Percentiles rank a stretch among this genome's conserved stretches.
Conservation (phyloP, 2,888 invertebrate species). For the Agrochola circellaris region DNA sequence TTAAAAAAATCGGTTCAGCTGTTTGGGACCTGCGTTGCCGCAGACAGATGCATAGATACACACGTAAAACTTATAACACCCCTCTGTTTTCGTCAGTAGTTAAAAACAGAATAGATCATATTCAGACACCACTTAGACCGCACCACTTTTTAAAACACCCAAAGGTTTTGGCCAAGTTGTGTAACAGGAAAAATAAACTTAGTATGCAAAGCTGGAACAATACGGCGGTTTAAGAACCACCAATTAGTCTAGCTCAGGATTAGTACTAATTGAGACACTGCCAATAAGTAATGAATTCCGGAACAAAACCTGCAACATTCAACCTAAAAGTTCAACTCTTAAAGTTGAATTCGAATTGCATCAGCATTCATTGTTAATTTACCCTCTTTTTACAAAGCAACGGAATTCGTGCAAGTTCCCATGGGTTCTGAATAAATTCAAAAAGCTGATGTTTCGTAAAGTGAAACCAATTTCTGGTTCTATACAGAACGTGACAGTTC, state of each 20-base stretch:
- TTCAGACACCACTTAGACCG: neutral
- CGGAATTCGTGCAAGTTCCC: slow-evolving; percentile 51
- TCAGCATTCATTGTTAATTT: slow-evolving; percentile 34
- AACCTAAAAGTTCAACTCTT: neutral
- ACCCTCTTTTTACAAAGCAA: slow-evolving; percentile 45
- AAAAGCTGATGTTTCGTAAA: slow-evolving; percentile 59
- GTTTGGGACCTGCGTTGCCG: no score
- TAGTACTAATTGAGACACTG: slow-evolving; percentile 66
- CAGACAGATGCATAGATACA: no score
- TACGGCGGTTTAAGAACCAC: slow-evolving; percentile 54
- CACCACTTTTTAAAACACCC: neutral
- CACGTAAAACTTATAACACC: no score
- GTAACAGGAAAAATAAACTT: slow-evolving; percentile 25
- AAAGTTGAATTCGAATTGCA: slow-evolving; percentile 44
- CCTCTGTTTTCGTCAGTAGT: no score
- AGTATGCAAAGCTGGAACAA: slow-evolving; percentile 31
- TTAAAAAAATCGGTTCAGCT: no score
- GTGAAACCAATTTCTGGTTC: slow-evolving; percentile 60
- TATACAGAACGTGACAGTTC: slow-evolving; percentile 54
- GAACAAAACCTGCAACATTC: slow-evolving; percentile 20
- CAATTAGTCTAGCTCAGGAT: slow-evolving; percentile 69
- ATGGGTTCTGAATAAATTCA: slow-evolving; percentile 55
- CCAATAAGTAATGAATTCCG: slow-evolving; percentile 57
- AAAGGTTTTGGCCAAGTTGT: neutral
- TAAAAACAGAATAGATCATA: neutral